Evolutionary conservation across 1,140 invertebrate genomes (phyloP).

Genomic region (Coelopa frigida): DNA sequence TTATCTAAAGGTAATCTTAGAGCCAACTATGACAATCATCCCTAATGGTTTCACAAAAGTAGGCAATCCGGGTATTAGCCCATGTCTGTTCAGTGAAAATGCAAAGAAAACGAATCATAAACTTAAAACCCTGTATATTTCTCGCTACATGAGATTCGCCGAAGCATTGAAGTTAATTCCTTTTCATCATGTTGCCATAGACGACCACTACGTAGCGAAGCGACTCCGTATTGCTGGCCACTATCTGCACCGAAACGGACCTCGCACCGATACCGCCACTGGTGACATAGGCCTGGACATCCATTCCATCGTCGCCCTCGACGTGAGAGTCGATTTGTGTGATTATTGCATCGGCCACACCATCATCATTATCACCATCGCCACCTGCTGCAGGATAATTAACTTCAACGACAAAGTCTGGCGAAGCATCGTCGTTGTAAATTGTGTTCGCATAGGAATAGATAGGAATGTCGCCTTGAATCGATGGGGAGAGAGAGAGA

Average conservation of each 20-base stretch:
- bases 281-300: constrained; percentile 2
- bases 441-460: background rate
- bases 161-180: no score
- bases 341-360: background rate
- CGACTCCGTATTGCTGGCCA: constrained; percentile 3
- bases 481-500: no score
- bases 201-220: constrained; percentile 8
- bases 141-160: no score
- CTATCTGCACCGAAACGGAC: constrained; percentile 4
- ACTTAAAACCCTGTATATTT: no score
- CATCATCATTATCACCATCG: background rate
- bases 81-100: no score
- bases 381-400: background rate
- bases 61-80: no score
- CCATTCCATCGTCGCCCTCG: background rate
- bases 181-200: no score
- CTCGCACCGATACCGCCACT: constrained; percentile 4
- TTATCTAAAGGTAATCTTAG: no score
- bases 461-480: constrained; percentile 6
- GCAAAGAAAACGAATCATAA: no score
- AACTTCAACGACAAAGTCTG: constrained; percentile 5
- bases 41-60: no score
- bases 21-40: no score
- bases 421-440: background rate
- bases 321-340: constrained; percentile 9